phyloP scores from a whole-genome alignment of 2,113 vertebrate genomes.

The Panthera tigris region DNA sequence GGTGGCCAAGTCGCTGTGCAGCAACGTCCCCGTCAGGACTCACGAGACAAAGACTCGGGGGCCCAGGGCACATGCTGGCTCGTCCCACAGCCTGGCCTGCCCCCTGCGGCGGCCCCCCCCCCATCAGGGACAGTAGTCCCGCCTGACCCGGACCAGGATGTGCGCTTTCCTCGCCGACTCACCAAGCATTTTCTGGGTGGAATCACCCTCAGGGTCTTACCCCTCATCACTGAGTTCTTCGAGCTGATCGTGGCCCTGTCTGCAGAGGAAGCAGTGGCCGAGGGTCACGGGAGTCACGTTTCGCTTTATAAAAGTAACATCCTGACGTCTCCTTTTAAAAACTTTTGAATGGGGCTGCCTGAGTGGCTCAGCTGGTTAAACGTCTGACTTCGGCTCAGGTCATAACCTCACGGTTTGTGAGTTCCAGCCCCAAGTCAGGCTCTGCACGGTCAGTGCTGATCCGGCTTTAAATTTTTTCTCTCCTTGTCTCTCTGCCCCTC shows the following conservation, averaged over 20 bases:
- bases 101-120: no score
- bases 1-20: accelerated
- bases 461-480: no score
- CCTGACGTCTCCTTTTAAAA: neutral
- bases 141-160: accelerated
- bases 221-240: accelerated
- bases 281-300: neutral
- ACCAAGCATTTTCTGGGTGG: accelerated
- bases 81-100: neutral
- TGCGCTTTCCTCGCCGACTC: neutral
- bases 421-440: no score
- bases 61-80: accelerated
- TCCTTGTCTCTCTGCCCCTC: no score
- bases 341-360: neutral
- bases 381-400: no score
- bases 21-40: neutral
- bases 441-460: no score
- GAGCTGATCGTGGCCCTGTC: neutral
- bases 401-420: no score
- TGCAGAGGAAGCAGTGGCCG: accelerated
- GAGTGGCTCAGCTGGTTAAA: no score
- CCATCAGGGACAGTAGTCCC: neutral
- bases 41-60: accelerated
- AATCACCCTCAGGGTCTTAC: accelerated
- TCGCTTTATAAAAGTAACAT: neutral